These are phyloP conservation scores for Gymnocephalus cernua DNA, from an alignment of 2,113 vertebrate species.

Conservation along the genomic window DNA sequence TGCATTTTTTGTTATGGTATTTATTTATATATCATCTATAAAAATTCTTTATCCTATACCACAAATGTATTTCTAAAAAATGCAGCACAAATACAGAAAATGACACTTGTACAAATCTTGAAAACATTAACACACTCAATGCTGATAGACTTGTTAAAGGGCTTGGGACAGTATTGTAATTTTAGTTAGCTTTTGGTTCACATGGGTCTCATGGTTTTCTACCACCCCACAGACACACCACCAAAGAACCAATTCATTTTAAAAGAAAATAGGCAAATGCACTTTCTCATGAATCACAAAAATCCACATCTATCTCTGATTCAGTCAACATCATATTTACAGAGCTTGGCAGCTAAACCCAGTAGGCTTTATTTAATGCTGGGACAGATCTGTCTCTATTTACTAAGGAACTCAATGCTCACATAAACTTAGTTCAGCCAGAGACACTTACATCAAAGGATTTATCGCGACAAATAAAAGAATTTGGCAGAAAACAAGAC, in stretches of 20 bases:
- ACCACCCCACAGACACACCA: conserved; percentile 1
- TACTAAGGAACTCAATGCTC: conserved; percentile 62
- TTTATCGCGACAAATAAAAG: conserved; percentile 67
- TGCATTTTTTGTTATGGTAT: conserved; percentile 61
- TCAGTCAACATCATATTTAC: conserved; percentile 75
- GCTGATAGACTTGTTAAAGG: conserved; percentile 13
- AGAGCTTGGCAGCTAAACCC: conserved; percentile 74
- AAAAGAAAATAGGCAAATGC: conserved; percentile 59
- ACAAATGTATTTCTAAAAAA: conserved; percentile 79
- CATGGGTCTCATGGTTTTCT: neutral
- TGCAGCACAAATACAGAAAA: conserved; percentile 81
- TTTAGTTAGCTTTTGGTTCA: neutral
- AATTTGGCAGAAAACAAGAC: conserved; percentile 52
- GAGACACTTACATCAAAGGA: conserved; percentile 66
- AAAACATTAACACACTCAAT: conserved; percentile 65
- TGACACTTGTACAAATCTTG: conserved; percentile 86
- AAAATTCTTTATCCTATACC: conserved; percentile 90
- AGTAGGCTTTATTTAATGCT: conserved; percentile 64
- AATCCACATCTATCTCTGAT: conserved; percentile 61
- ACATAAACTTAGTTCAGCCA: conserved; percentile 73
- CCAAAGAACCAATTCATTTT: conserved; percentile 32
- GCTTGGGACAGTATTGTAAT: conserved; percentile 23
- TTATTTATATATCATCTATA: conserved; percentile 88
- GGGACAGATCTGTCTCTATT: conserved; percentile 71
- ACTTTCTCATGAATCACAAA: conserved; percentile 62